Percentiles rank a stretch among this genome's conserved stretches.
Evolutionary conservation across 1,140 invertebrate species (phyloP).

Genomic region (Gonioctena quinquepunctata): DNA sequence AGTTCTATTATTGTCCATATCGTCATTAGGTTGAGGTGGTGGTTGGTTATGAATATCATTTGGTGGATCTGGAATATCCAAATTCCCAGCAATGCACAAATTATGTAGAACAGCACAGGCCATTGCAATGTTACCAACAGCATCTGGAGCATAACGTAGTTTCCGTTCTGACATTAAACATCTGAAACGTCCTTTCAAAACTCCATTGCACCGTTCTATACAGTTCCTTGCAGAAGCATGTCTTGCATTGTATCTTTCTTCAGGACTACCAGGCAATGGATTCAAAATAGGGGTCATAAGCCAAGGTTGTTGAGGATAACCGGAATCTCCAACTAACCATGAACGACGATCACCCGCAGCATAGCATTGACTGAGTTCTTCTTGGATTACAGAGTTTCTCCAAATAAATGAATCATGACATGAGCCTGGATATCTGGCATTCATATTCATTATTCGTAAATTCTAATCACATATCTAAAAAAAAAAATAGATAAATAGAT

Average conservation of each 20-base stretch:
- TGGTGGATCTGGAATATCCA: no score
- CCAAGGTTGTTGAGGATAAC: slow-evolving; percentile 7
- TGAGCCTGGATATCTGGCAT: slow-evolving; percentile 45
- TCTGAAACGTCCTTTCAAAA: slow-evolving; percentile 4
- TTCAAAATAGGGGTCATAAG: not conserved
- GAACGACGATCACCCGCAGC: not conserved
- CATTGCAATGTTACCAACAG: not conserved
- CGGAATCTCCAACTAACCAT: slow-evolving; percentile 9
- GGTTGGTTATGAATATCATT: no score
- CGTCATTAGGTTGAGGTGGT: no score
- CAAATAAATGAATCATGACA: slow-evolving; percentile 45
- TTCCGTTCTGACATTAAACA: not conserved
- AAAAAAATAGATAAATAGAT: not conserved
- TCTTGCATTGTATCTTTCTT: not conserved
- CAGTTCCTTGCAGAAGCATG: not conserved
- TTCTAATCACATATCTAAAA: not conserved
- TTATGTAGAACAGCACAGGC: slow-evolving; percentile 13
- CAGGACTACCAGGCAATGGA: not conserved
- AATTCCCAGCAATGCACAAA: no score
- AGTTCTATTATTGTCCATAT: no score
- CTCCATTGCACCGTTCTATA: slow-evolving; percentile 8
- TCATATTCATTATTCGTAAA: not conserved
- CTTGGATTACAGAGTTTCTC: slow-evolving; percentile 12
- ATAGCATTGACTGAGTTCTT: slow-evolving; percentile 9
- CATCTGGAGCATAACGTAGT: not conserved